Evolutionary conservation across 1,140 invertebrate genomes (phyloP).

Genomic region (Venturia canescens): DNA sequence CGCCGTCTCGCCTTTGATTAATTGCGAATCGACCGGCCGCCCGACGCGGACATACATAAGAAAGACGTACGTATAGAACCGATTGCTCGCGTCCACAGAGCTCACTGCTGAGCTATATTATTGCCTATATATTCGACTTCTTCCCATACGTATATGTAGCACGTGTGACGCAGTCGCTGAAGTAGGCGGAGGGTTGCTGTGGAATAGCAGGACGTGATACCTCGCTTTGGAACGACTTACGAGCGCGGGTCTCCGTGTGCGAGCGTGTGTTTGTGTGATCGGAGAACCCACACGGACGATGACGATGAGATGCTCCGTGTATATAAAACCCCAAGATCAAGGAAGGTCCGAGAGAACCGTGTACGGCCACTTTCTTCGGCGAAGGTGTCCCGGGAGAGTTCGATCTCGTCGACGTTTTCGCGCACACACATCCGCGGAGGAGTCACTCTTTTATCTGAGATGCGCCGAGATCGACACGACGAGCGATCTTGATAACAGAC

Average conservation of each 20-base stretch:
- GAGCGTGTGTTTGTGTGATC: not conserved
- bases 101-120: not conserved
- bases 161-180: conserved; percentile 9
- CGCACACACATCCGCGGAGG: not conserved
- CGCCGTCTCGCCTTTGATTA: conserved; percentile 68
- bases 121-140: not conserved
- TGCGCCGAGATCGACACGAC: conserved; percentile 33
- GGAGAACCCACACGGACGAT: conserved; percentile 27
- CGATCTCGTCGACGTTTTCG: conserved; percentile 32
- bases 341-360: conserved; percentile 15
- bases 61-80: conserved; percentile 26
- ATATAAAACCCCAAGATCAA: conserved; percentile 9
- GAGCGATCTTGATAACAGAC: conserved; percentile 42
- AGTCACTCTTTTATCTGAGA: conserved; percentile 26
- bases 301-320: conserved; percentile 30
- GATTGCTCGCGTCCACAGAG: not conserved
- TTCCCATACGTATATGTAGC: not conserved
- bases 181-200: not conserved
- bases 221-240: not conserved
- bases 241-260: not conserved
- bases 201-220: conserved; percentile 27
- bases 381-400: conserved; percentile 43
- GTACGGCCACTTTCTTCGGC: conserved; percentile 41
- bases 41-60: conserved; percentile 25
- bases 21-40: conserved; percentile 61